A percentile compares a stretch with the other conserved stretches of the same genome.
phyloP scores from a whole-genome alignment of 1,140 invertebrate species.

The Limonius californicus region DNA sequence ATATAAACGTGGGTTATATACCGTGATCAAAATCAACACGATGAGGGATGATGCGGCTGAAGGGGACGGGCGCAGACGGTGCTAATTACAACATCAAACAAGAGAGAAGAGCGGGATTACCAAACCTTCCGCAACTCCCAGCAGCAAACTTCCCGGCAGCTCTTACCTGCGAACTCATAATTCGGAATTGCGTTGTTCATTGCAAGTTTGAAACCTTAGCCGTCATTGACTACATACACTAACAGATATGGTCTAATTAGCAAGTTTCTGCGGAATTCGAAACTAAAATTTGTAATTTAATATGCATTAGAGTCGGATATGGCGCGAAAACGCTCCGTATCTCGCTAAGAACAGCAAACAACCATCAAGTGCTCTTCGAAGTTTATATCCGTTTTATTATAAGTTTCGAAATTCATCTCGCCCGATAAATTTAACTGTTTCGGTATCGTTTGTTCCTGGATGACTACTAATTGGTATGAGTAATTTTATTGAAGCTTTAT shows the following conservation, averaged over 20 bases:
- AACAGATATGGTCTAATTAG: not conserved
- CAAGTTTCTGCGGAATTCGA: not conserved
- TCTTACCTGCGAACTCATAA: conserved; percentile 4
- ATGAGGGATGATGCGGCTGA: not conserved
- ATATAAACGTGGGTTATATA: conserved; percentile 8
- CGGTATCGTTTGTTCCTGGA: too few species aligned
- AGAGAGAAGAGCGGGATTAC: conserved; percentile 3
- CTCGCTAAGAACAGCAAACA: too few species aligned
- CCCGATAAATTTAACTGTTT: too few species aligned
- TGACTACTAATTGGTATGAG: too few species aligned
- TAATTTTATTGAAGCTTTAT: too few species aligned
- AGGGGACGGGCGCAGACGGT: conserved; percentile 6
- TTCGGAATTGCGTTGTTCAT: not conserved
- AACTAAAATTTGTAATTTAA: conserved; percentile 8
- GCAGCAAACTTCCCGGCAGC: not conserved
- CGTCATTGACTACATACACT: conserved; percentile 2
- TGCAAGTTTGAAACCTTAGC: not conserved
- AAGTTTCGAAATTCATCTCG: too few species aligned
- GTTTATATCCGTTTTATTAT: too few species aligned
- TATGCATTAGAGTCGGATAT: not conserved
- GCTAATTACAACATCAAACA: conserved; percentile 8
- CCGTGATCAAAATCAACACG: conserved; percentile 1
- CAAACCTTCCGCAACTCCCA: conserved; percentile 7
- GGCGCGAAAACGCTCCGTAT: too few species aligned
- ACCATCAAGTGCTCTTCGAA: too few species aligned